Base-by-base conservation (phyloP, 2,888 invertebrate genomes). In the Ctena decussata region DNA sequence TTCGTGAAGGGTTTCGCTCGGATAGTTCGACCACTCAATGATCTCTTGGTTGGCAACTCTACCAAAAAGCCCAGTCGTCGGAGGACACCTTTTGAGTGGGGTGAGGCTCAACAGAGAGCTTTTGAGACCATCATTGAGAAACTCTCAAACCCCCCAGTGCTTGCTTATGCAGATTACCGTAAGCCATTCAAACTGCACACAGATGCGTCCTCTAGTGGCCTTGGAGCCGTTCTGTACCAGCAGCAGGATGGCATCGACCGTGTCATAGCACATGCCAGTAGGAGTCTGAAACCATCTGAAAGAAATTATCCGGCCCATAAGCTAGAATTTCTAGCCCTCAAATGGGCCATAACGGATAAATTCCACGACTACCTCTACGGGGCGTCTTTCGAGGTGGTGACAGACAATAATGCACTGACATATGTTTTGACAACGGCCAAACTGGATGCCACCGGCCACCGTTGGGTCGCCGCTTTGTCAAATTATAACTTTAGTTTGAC, bases 1-100 rank as follows among this genome's bases (percentile, higher is more conserved):
- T 77, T 76, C 30, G 44, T 76, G 12, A 74, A 74, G 53, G 74
- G 72, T 41, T 41, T 41, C 15, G 41, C 41, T 41, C 41, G 41
- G 41, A 41, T 41, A 41, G 41, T 41, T 41, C 41, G 41, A 41
- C 41, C 41, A 41, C 41, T 41, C 41, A 41, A 11, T 41, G 41
- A 41, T 41, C 41, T 44, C 11, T 44, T 44, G 44, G 44, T 44
- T 18, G 44, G 44, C 18, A 18, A 12, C 18, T 44, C 44, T 44
- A 44, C 44, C 44, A 44, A 44, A 18, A 44, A 44, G 18, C 44
- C 44, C 8, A 44, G 11, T 12, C 44, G 44, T 18, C 8, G 18
- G 44, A 44, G 44, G 44, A 44, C 18, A 18, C 44, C 44, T 44
- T 44, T 44, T 18, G 44, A 44, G 18, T 44, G 44, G 44, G 44